These are phyloP conservation scores for Lepidochitona cinerea DNA, from an alignment of 2,888 invertebrate species.

Conservation along the genomic window DNA sequence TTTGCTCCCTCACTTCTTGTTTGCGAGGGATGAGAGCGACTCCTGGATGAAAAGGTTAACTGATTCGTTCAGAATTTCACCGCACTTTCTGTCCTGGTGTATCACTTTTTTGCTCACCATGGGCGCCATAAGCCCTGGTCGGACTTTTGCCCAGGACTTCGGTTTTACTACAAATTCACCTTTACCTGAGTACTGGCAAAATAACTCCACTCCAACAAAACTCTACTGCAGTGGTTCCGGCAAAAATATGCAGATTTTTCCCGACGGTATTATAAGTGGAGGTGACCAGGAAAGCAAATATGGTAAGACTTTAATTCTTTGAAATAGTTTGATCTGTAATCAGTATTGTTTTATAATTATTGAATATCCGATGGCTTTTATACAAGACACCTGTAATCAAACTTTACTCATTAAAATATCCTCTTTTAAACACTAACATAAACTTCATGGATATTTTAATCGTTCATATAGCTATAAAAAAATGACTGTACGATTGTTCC, in stretches of 20 bases:
- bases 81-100: neutral
- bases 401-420: no score
- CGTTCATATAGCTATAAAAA: no score
- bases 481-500: no score
- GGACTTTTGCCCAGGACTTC: neutral
- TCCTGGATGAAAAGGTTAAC: conserved; percentile 1
- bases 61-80: neutral
- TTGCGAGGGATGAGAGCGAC: neutral
- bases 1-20: no score
- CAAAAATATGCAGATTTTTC: conserved; percentile 5
- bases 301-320: no score
- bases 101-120: neutral
- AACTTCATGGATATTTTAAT: no score
- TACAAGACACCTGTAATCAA: no score
- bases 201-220: neutral
- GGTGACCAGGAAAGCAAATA: no score
- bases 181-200: neutral
- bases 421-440: no score
- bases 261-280: conserved; percentile 1
- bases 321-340: no score
- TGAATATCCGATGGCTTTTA: no score
- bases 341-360: no score
- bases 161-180: neutral
- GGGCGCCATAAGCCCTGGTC: neutral
- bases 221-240: conserved; percentile 8